phyloP scores from a whole-genome alignment of 2,888 invertebrate species.

The Anaspis maculata region DNA sequence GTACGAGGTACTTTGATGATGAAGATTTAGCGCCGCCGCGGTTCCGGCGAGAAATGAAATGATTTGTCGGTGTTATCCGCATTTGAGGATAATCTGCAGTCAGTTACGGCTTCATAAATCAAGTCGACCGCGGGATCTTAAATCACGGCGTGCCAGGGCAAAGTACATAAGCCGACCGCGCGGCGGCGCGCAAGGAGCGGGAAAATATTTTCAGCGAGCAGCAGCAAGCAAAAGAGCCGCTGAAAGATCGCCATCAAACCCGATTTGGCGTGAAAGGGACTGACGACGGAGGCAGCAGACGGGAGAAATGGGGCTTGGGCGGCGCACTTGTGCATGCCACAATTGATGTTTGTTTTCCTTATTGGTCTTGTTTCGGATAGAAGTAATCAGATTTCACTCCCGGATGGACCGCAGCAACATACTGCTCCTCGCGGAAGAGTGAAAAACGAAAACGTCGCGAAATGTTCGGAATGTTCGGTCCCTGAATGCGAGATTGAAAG shows the following conservation, averaged over 20 bases:
- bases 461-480: too few relatives aligned
- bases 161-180: slow-evolving; percentile 31
- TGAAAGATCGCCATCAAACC: background rate
- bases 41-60: slow-evolving; percentile 15
- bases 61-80: slow-evolving; percentile 28
- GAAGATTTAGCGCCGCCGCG: slow-evolving; percentile 5
- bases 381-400: too few relatives aligned
- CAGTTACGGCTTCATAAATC: slow-evolving; percentile 32
- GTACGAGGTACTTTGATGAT: too few relatives aligned
- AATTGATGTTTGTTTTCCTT: background rate
- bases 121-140: slow-evolving; percentile 24
- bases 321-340: too few relatives aligned
- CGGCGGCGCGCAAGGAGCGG: background rate
- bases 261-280: background rate
- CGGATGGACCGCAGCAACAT: too few relatives aligned
- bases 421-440: too few relatives aligned
- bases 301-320: background rate
- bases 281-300: too few relatives aligned
- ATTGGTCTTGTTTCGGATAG: too few relatives aligned
- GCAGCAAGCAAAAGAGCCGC: too few relatives aligned
- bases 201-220: slow-evolving; percentile 6
- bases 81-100: slow-evolving; percentile 31
- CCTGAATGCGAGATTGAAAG: too few relatives aligned
- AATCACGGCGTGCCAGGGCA: slow-evolving; percentile 22
- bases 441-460: too few relatives aligned